Evolutionary conservation across 2,797 vertebrate genomes (phyloP).

Genomic region (Astyanax mexicanus): DNA sequence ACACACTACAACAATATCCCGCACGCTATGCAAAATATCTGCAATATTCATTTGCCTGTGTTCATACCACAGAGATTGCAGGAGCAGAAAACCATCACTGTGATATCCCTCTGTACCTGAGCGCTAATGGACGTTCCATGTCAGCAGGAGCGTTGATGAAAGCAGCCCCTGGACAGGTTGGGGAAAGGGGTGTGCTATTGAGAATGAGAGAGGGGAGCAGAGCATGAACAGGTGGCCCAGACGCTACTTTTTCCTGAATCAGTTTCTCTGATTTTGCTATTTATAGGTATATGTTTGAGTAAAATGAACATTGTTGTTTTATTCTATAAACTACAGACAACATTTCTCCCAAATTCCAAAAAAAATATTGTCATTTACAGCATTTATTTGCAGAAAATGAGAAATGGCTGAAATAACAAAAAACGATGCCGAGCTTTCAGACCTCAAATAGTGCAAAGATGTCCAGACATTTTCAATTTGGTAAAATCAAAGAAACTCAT

Average conservation of each 20-base stretch:
- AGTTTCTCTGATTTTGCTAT: too few relatives aligned
- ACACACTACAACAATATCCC: slow-evolving; percentile 47
- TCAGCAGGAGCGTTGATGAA: slow-evolving; percentile 72
- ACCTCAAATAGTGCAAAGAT: too few relatives aligned
- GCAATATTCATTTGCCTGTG: slow-evolving; percentile 46
- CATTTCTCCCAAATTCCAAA: too few relatives aligned
- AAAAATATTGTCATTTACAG: too few relatives aligned
- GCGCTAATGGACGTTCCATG: slow-evolving; percentile 78
- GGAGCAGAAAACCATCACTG: slow-evolving; percentile 30
- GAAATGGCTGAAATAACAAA: too few relatives aligned
- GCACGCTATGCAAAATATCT: slow-evolving; percentile 35
- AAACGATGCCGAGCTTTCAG: too few relatives aligned
- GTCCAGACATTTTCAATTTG: too few relatives aligned
- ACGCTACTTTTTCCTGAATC: not conserved
- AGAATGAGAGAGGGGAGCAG: slow-evolving; percentile 1
- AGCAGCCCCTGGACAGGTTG: slow-evolving; percentile 14
- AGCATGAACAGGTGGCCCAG: slow-evolving; percentile 1
- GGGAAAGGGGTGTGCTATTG: slow-evolving; percentile 14
- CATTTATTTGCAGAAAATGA: too few relatives aligned
- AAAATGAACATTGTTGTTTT: too few relatives aligned
- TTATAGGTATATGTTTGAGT: too few relatives aligned
- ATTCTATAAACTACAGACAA: too few relatives aligned
- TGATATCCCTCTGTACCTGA: slow-evolving; percentile 58
- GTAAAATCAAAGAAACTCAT: too few relatives aligned
- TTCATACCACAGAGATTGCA: slow-evolving; percentile 16